Conservation (phyloP, 2,888 invertebrate species). For the Theodoxus fluviatilis region DNA sequence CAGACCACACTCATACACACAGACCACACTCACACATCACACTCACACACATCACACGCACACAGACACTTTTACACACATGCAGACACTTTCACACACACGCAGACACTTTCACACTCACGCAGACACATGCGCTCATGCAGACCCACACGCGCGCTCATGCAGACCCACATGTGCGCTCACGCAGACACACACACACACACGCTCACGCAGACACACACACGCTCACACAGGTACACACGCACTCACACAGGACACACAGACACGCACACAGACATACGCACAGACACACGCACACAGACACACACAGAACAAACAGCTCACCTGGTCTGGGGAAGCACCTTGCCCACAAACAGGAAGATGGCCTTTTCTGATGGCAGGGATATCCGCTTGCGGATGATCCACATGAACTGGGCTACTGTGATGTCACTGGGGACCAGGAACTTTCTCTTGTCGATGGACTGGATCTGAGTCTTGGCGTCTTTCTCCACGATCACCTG, state of each 20-base stretch:
- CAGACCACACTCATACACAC: too few relatives aligned
- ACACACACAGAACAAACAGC: neutral
- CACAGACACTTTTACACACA: too few relatives aligned
- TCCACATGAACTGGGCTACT: slow-evolving; percentile 69
- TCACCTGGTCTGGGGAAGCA: slow-evolving; percentile 67
- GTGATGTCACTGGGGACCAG: slow-evolving; percentile 67
- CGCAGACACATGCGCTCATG: neutral
- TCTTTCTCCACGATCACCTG: slow-evolving; percentile 68
- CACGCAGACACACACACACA: neutral
- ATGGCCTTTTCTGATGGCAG: slow-evolving; percentile 67
- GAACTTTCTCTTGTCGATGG: slow-evolving; percentile 67
- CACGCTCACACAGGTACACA: neutral
- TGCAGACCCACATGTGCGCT: neutral
- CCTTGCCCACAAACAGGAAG: slow-evolving; percentile 67
- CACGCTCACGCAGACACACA: too few relatives aligned
- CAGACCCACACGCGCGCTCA: neutral
- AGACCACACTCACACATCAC: too few relatives aligned
- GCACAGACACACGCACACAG: neutral
- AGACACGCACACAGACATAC: neutral
- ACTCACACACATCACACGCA: too few relatives aligned
- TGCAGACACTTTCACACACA: neutral
- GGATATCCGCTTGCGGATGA: slow-evolving; percentile 66
- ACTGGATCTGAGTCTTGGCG: slow-evolving; percentile 64
- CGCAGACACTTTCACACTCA: neutral
- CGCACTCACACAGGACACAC: neutral